These are phyloP conservation scores for Phortica variegata DNA, from an alignment of 1,140 invertebrate genomes.

Conservation along the genomic window DNA sequence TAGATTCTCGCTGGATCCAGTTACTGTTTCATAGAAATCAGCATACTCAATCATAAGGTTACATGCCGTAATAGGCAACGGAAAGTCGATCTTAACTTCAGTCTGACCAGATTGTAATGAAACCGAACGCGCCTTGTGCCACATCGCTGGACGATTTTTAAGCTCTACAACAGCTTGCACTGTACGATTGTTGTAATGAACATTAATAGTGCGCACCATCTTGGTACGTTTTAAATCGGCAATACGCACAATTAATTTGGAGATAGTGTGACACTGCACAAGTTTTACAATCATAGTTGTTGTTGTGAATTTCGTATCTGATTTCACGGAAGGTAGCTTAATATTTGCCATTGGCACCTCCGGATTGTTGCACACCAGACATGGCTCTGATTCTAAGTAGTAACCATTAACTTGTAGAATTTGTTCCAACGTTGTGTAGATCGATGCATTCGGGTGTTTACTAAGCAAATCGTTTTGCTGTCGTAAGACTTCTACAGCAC, in stretches of 20 bases:
- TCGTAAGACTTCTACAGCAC: constrained; percentile 80
- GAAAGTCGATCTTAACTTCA: constrained; percentile 92
- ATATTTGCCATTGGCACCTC: constrained; percentile 90
- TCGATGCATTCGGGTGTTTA: constrained; percentile 89
- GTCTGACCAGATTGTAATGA: constrained; percentile 87
- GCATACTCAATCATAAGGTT: constrained; percentile 99
- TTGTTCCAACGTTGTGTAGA: constrained; percentile 88
- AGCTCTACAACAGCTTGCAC: constrained; percentile 96
- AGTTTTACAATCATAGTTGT: constrained; percentile 97
- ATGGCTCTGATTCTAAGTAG: constrained; percentile 95
- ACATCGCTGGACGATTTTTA: constrained; percentile 84
- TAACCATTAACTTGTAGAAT: constrained; percentile 95
- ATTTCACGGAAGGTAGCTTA: constrained; percentile 91
- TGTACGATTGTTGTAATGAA: constrained; percentile 95
- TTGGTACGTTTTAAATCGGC: constrained; percentile 94
- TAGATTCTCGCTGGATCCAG: constrained; percentile 82
- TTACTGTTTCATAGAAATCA: constrained; percentile 92
- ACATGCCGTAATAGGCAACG: constrained; percentile 93
- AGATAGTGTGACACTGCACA: constrained; percentile 91
- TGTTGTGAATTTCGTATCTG: constrained; percentile 96
- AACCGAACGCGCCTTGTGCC: constrained; percentile 95
- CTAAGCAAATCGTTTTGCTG: constrained; percentile 85
- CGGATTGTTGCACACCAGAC: constrained; percentile 95
- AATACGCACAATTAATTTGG: constrained; percentile 89
- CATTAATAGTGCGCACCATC: constrained; percentile 95